Base-by-base conservation (phyloP, 2,797 vertebrate species). In the Phataginus tricuspis region DNA sequence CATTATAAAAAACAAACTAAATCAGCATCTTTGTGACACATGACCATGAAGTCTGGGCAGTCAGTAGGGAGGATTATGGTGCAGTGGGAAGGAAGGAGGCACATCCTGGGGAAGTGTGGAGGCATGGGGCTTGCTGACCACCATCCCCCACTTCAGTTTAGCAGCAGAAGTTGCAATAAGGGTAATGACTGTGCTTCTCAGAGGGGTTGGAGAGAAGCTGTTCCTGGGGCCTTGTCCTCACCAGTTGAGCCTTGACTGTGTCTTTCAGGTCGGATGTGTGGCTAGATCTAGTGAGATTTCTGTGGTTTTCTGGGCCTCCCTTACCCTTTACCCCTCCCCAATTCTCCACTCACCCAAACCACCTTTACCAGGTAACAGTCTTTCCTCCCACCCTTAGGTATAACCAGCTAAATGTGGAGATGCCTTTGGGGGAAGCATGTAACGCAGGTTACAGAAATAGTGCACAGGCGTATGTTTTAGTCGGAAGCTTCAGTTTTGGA, bases 401-500 rank as follows among this genome's bases (percentile, higher is more conserved):
- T 23, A 75, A 64, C 31, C 27, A 84, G 31, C 25, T 75, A 55
- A 63, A 90, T 42, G n/a, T 27, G 10, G 34, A 78, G 75, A 42
- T 51, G 29, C 29, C 37, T 82, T 68, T 86, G 25, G 64, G 66
- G 23, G 57, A 86, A 87, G 53, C 25, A 1, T 1, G 1, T 37
- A 45, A 29, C 31, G 57, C 25, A 66, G 69, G 21, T 53, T 51
- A 11, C 6, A 71, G 39, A 57, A n/a, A 53, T 37, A 55, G 29
- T 19, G 15, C 4, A 15, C 39, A 9, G 7, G 8, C 5, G 2
- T 23, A 27, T 10, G 4, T 5, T 66, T 25, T 37, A 53, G 72
- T 27, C 61, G 51, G 83, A 96, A 92, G 77, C 57, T 94, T 77
- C 49, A n/a, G 71, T 59, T 74, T 95, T n/a, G 12, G 21, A 53